Conservation (phyloP, 2,888 invertebrate genomes). For the Drosophila fungiperda region DNA sequence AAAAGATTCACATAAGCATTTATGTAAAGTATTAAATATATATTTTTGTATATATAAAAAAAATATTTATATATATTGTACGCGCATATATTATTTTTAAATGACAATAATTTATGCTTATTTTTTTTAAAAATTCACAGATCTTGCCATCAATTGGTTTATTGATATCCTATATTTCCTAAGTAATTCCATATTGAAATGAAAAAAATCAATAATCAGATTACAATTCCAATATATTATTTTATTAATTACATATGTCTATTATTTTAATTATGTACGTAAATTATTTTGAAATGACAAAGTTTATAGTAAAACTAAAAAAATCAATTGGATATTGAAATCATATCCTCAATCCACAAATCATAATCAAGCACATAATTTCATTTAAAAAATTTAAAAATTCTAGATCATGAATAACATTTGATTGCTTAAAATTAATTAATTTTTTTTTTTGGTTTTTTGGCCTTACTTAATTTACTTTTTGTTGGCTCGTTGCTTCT, state of each 20-base stretch:
- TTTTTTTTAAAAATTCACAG: neutral
- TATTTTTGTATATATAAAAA: no score
- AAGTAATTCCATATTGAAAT: neutral
- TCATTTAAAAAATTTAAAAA: neutral
- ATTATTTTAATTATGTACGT: neutral
- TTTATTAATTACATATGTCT: neutral
- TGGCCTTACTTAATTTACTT: constrained; percentile 27
- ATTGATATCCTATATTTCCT: neutral
- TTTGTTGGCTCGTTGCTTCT: constrained; percentile 11
- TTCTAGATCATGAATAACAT: constrained; percentile 8
- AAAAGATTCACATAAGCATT: constrained; percentile 11
- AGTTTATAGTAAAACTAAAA: neutral
- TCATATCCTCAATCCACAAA: neutral
- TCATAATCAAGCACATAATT: neutral
- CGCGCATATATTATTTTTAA: neutral
- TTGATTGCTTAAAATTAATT: neutral
- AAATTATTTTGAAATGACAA: neutral
- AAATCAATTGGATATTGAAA: neutral
- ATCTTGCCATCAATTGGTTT: neutral
- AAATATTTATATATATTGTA: no score
- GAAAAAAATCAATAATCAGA: neutral
- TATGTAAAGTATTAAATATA: neutral
- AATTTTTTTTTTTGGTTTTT: neutral
- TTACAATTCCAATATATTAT: neutral
- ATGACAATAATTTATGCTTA: neutral